Conservation (phyloP, 2,888 invertebrate genomes). For the Zhuqinia jingwanae region DNA sequence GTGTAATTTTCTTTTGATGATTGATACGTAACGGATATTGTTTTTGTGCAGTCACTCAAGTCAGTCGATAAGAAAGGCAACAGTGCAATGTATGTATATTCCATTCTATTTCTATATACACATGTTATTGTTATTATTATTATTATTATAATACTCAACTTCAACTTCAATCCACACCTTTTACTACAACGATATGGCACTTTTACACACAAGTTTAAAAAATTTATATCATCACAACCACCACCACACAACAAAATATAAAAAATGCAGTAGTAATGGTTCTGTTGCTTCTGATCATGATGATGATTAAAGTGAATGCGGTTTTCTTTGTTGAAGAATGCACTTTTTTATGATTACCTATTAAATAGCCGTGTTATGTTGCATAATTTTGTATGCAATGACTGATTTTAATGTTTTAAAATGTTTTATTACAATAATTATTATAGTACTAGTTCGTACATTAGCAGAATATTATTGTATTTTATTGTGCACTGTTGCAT, state of each 20-base stretch:
- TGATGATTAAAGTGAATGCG: too few species aligned
- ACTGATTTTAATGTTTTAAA: slow-evolving; percentile 19
- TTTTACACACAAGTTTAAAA: too few species aligned
- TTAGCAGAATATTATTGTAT: neutral
- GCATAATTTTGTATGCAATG: slow-evolving; percentile 22
- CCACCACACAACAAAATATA: too few species aligned
- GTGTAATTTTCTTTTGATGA: slow-evolving; percentile 67
- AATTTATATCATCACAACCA: too few species aligned
- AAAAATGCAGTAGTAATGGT: too few species aligned
- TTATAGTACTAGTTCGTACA: slow-evolving; percentile 24
- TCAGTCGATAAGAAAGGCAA: neutral
- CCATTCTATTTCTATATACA: too few species aligned
- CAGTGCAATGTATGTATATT: too few species aligned
- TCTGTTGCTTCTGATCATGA: too few species aligned
- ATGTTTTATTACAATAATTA: neutral
- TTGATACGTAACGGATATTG: slow-evolving; percentile 70
- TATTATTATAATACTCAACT: neutral
- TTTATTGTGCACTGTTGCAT: slow-evolving; percentile 39
- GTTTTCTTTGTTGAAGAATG: neutral
- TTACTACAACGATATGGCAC: too few species aligned
- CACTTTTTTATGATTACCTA: neutral
- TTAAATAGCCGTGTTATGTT: slow-evolving; percentile 5
- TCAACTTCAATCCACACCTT: too few species aligned
- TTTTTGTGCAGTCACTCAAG: slow-evolving; percentile 42
- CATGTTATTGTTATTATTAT: neutral